Conservation (phyloP, 2,113 vertebrate species). For the Lycaon pictus region DNA sequence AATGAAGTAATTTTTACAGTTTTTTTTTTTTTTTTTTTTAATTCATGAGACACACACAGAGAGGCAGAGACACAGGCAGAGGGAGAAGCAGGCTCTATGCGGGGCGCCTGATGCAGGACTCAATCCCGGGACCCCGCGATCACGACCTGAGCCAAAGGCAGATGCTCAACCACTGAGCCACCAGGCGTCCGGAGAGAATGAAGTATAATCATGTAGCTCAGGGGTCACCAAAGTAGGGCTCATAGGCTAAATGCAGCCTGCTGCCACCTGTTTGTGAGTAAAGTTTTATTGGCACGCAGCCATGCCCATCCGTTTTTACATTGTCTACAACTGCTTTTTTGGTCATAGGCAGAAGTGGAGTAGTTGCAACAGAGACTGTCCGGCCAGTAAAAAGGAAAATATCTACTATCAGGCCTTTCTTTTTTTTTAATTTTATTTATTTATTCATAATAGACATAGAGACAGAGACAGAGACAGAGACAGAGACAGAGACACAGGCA, state of each 20-base stretch:
- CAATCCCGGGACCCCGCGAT: no score
- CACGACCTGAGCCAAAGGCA: no score
- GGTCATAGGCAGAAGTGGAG: neutral
- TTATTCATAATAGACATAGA: no score
- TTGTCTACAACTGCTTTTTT: neutral
- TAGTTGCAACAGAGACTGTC: neutral
- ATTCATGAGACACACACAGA: no score
- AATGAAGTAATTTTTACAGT: neutral
- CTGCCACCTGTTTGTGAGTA: neutral
- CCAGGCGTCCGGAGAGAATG: neutral
- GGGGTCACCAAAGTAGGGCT: neutral
- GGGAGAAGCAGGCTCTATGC: no score
- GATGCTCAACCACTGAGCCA: no score
- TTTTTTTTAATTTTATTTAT: no score
- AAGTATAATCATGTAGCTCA: neutral
- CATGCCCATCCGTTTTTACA: neutral
- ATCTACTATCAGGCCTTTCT: neutral
- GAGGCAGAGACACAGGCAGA: no score
- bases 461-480: no score
- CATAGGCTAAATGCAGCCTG: neutral
- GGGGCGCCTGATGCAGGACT: no score
- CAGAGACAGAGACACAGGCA: no score
- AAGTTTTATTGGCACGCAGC: constrained; percentile 10
- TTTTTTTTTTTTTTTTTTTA: no score
- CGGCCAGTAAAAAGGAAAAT: neutral